Base-by-base conservation (phyloP, 2,797 vertebrate species). In the Poeciliopsis turneri region DNA sequence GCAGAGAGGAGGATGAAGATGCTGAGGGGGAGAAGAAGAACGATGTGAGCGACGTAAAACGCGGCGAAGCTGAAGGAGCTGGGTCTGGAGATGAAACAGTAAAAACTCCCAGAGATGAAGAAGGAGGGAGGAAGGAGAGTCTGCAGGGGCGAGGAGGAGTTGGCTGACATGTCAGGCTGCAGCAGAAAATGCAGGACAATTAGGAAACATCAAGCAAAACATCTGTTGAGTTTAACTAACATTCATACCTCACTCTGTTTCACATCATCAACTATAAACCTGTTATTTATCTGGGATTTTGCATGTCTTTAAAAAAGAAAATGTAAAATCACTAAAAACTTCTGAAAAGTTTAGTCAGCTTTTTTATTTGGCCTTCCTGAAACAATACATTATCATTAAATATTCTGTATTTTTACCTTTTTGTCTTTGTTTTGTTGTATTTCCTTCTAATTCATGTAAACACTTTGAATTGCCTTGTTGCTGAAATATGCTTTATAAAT, bases 21-120 rank as follows among this genome's bases (percentile, higher is more conserved):
- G 28, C 43, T 66, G 69, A 83, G 36, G 36, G 82, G 77, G n/a
- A 66, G 33, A 13, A 77, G 39, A 30, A 76, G 28, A 45, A 74
- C 18, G 33, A 41, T 1, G 25, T 72, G 16, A 11, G 30, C 7
- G 1, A 71, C n/a, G 78, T 51, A 39, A 23, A 71, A 78, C 0
- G 45, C 28, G 1, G 2, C 13, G 66, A 77, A 77, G 64, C 80
- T 64, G 66, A 75, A 61, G 47, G 68, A 81, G 13, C 30, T 43
- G 1, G 78, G 76, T 39, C 43, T 59, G 23, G 43, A 51, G 51
- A 70, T 5, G 45, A 70, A 36, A 53, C 82, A 83, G 5, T 59
- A 12, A 13, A 69, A n/a, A 57, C 75, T 30, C 8, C 30, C 57
- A 33, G 23, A 8, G 0, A 64, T 1, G 12, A 25, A 4, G 74